Evolutionary conservation across 2,888 invertebrate species (phyloP).

Genomic region (Ennomos quercinarius): DNA sequence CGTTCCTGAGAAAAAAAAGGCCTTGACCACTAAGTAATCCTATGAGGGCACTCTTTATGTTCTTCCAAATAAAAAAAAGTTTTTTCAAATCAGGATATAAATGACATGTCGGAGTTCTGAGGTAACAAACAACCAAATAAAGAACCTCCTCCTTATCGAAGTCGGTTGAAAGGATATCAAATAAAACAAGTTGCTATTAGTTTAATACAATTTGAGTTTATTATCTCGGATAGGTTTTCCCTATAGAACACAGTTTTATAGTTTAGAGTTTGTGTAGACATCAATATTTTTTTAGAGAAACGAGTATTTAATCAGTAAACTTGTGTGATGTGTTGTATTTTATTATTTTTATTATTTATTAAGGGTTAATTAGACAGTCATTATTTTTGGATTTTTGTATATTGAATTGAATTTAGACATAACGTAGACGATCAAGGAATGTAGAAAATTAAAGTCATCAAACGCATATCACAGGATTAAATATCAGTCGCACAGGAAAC

Average conservation of each 20-base stretch:
- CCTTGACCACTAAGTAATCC: too few relatives aligned
- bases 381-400: conserved; percentile 7
- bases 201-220: conserved; percentile 53
- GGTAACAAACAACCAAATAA: too few relatives aligned
- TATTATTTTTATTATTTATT: conserved; percentile 2
- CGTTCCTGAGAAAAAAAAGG: too few relatives aligned
- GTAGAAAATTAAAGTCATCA: conserved; percentile 14
- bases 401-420: conserved; percentile 1
- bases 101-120: too few relatives aligned
- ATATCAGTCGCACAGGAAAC: conserved; percentile 18
- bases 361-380: not conserved
- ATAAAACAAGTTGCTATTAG: conserved; percentile 24
- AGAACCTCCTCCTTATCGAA: too few relatives aligned
- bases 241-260: conserved; percentile 42
- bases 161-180: conserved; percentile 7
- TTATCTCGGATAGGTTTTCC: conserved; percentile 49
- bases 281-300: conserved; percentile 41
- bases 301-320: conserved; percentile 49
- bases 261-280: conserved; percentile 49
- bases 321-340: conserved; percentile 31
- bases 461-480: conserved; percentile 29
- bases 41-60: too few relatives aligned
- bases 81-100: too few relatives aligned
- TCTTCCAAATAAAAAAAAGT: too few relatives aligned
- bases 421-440: conserved; percentile 18